A percentile compares a stretch with the other conserved stretches of the same genome.
These are phyloP conservation scores for Planococcus citri DNA, from an alignment of 1,140 invertebrate genomes.

Conservation along the genomic window DNA sequence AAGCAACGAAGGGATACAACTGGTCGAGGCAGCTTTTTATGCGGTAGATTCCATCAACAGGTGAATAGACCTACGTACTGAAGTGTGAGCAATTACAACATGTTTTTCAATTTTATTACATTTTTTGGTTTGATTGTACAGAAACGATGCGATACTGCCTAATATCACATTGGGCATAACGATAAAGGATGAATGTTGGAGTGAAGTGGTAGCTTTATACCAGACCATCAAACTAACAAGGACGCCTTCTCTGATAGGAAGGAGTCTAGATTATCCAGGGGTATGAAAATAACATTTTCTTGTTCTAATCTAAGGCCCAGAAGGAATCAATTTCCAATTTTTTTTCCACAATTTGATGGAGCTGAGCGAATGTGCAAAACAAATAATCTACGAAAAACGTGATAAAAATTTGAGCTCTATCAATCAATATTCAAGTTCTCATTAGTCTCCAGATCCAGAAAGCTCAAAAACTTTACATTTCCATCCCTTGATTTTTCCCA, in stretches of 20 bases:
- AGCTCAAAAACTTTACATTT: too few relatives aligned
- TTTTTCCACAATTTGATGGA: too few relatives aligned
- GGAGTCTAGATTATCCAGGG: too few relatives aligned
- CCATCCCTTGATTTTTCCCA: too few relatives aligned
- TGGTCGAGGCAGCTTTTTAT: conserved; percentile 53
- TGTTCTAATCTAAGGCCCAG: too few relatives aligned
- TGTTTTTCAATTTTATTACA: background rate
- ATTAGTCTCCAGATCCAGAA: too few relatives aligned
- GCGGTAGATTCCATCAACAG: conserved; percentile 41
- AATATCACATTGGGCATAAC: background rate
- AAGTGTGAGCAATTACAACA: background rate
- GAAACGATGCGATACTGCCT: background rate
- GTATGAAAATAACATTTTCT: too few relatives aligned
- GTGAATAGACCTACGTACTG: conserved; percentile 4
- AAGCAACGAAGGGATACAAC: conserved; percentile 65
- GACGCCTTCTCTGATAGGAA: too few relatives aligned
- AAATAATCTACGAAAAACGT: too few relatives aligned
- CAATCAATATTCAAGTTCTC: too few relatives aligned
- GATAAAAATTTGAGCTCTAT: background rate
- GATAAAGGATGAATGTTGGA: background rate
- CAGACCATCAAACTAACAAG: background rate
- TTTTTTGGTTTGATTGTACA: background rate
- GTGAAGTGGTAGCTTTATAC: background rate
- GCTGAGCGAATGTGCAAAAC: too few relatives aligned
- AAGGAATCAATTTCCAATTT: too few relatives aligned